Conservation (phyloP, 2,888 invertebrate species). For the Phragmatobia fuliginosa region DNA sequence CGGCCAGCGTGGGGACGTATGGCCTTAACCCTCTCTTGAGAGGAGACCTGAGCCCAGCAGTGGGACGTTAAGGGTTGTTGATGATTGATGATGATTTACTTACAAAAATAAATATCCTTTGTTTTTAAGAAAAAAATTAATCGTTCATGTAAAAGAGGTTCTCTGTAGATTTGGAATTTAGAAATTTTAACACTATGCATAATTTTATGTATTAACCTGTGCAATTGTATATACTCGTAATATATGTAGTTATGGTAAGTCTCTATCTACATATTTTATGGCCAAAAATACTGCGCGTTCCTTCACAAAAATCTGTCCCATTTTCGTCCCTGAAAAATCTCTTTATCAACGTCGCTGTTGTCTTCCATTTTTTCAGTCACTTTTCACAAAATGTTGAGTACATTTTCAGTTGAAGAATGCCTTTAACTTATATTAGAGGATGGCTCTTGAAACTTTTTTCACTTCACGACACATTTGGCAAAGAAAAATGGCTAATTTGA, state of each 20-base stretch:
- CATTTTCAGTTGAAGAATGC: conserved; percentile 37
- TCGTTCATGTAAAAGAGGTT: too few relatives aligned
- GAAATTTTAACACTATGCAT: too few relatives aligned
- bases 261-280: conserved; percentile 1
- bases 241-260: background rate
- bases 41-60: too few relatives aligned
- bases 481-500: conserved; percentile 55
- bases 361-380: conserved; percentile 30
- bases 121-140: too few relatives aligned
- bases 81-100: too few relatives aligned
- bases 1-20: too few relatives aligned
- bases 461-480: conserved; percentile 52
- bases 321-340: conserved; percentile 23
- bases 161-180: too few relatives aligned
- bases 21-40: too few relatives aligned
- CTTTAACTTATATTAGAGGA: conserved; percentile 35
- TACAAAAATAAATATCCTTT: too few relatives aligned
- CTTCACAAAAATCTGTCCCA: conserved; percentile 11
- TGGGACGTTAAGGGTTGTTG: too few relatives aligned
- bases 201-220: background rate
- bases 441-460: conserved; percentile 43
- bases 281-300: background rate
- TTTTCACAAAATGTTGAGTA: conserved; percentile 36
- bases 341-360: conserved; percentile 32
- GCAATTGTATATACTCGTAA: background rate